phyloP scores from a whole-genome alignment of 1,140 invertebrate species.

The Uloborus diversus region DNA sequence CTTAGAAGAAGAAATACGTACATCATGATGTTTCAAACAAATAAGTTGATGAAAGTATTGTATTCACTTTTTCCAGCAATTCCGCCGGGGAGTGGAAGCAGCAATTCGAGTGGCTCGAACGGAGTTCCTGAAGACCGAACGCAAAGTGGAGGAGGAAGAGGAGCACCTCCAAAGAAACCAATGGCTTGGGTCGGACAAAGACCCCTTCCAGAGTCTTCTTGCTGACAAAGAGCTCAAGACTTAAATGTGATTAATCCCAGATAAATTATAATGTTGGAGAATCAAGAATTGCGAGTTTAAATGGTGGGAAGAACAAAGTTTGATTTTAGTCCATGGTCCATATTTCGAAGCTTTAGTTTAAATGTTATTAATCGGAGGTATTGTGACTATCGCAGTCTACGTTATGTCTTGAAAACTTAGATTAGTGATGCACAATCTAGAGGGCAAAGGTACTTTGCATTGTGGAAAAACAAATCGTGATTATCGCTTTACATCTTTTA shows the following conservation, averaged over 20 bases:
- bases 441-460: background rate
- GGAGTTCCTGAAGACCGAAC: conserved; percentile 22
- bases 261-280: conserved; percentile 37
- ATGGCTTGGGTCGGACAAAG: conserved; percentile 33
- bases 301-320: conserved; percentile 51
- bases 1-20: no score
- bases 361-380: background rate
- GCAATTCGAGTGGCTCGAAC: conserved; percentile 39
- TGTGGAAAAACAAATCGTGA: background rate
- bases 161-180: conserved; percentile 34
- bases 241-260: conserved; percentile 33
- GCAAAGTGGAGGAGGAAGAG: conserved; percentile 4
- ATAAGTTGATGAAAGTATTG: no score
- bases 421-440: conserved; percentile 45
- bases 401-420: conserved; percentile 42
- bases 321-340: conserved; percentile 38
- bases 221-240: conserved; percentile 45
- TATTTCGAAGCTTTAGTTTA: conserved; percentile 13
- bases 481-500: no score
- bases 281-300: conserved; percentile 32
- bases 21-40: no score
- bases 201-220: conserved; percentile 43
- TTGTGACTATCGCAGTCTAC: conserved; percentile 9
- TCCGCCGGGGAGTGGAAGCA: conserved; percentile 36
- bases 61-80: conserved; percentile 16